Percentiles rank a stretch among this genome's conserved stretches.
These are phyloP conservation scores for Zapornia atra DNA, from an alignment of 2,113 vertebrate species.

Conservation along the genomic window DNA sequence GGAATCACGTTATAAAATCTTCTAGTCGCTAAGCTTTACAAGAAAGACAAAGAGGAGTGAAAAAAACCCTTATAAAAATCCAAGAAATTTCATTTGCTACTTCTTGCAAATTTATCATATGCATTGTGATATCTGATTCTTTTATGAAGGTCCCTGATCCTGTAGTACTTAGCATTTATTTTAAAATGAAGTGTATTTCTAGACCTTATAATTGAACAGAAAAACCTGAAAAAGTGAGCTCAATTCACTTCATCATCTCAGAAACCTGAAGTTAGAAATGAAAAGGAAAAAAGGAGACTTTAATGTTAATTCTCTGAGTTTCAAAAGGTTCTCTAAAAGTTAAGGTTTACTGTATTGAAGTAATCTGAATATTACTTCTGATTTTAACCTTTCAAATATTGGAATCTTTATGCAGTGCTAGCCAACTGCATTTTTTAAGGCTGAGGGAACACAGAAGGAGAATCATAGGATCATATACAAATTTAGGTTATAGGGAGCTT, in stretches of 20 bases:
- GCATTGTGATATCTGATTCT: neutral
- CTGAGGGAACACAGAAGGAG: conserved; percentile 1
- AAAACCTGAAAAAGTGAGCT: neutral
- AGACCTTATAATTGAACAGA: neutral
- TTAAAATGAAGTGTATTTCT: neutral
- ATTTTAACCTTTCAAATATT: neutral
- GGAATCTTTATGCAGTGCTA: neutral
- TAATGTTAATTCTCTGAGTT: neutral
- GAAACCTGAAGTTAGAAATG: neutral
- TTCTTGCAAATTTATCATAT: neutral
- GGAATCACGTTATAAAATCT: neutral
- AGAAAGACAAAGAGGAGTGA: neutral
- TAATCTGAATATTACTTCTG: neutral
- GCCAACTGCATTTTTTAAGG: conserved; percentile 10
- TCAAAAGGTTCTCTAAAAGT: neutral
- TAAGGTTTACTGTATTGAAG: neutral
- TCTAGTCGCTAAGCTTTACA: neutral
- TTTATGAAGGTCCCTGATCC: neutral
- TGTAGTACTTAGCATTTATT: neutral
- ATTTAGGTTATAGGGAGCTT: conserved; percentile 40
- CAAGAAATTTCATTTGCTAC: neutral
- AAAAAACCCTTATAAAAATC: neutral
- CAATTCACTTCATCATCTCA: neutral
- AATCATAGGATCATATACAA: conserved; percentile 20
- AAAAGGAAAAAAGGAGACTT: neutral